Base-by-base conservation (phyloP, 2,797 vertebrate genomes). In the Chelidonichthys spinosus region DNA sequence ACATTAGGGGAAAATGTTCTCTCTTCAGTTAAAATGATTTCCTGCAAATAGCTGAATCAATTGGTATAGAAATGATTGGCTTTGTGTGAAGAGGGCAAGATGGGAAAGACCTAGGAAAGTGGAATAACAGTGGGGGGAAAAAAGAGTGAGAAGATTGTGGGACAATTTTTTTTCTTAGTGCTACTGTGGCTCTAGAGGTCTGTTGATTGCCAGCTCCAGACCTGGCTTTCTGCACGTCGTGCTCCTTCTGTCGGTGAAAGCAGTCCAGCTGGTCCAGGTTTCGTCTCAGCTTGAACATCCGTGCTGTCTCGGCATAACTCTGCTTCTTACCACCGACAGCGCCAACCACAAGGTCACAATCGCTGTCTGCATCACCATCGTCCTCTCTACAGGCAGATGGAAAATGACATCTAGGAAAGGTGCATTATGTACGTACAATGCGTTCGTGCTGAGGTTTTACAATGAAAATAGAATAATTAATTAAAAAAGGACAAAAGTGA, bases 191-290 rank as follows among this genome's bases (percentile, higher is more conserved):
- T 77, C 54, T 67, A 81, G 78, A 79, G 70, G 70, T 74, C 15
- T 61, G 63, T 35, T 39, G 40, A n/a, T 46, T 85, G 78, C 78
- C 76, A 79, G 76, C 67, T 79, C 83, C 94, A 81, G 78, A 98
- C 98, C 96, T 95, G 74, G 87, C 84, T 78, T 92, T 94, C 78
- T 93, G 90, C 60, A 95, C 80, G 8, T 78, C 85, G 9, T 90
- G 72, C 62, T 95, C 92, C 84, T 96, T 96, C 84, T 96, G 94
- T 67, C 74, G 88, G 17, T 91, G 90, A 18, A 91, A 69, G 47
- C 60, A 59, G 79, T 94, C 90, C 60, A 97, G 92, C 74, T 93
- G 71, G 88, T 93, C 90, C 68, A 96, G 73, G 76, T 88, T 93
- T 88, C 82, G 93, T 72, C 88, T 93, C 71, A 95, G 92, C 76